Percentiles rank a stretch among this genome's conserved stretches.
Conservation (phyloP, 2,888 invertebrate genomes). For the Myopa tessellatipennis region DNA sequence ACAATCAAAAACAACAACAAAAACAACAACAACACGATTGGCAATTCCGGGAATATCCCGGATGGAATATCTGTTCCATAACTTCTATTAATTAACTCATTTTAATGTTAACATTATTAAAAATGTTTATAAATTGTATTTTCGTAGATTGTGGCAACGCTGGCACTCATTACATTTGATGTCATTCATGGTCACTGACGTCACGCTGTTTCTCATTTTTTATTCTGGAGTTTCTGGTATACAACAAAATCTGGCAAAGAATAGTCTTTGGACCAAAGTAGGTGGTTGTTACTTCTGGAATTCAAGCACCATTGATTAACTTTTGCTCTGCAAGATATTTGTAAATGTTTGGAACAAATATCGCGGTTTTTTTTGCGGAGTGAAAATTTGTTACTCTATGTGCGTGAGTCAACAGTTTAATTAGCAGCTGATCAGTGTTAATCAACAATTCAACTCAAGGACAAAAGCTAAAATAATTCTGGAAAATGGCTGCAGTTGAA, state of each 20-base stretch:
- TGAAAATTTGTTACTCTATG: neutral
- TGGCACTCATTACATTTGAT: neutral
- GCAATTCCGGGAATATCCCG: too few species aligned
- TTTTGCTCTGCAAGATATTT: neutral
- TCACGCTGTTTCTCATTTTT: too few species aligned
- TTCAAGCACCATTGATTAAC: conserved; percentile 21
- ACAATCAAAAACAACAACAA: too few species aligned
- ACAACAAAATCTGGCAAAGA: conserved; percentile 11
- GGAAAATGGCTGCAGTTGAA: conserved; percentile 54
- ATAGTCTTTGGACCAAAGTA: neutral
- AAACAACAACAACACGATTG: too few species aligned
- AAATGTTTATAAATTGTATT: too few species aligned
- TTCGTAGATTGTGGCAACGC: neutral
- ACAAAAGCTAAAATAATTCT: conserved; percentile 3
- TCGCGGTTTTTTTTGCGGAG: neutral
- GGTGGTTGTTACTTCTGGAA: conserved; percentile 17
- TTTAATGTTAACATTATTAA: too few species aligned
- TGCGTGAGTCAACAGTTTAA: conserved; percentile 29
- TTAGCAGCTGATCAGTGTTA: conserved; percentile 5
- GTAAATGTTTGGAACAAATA: conserved; percentile 1
- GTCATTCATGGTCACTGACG: too few species aligned
- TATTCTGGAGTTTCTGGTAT: conserved; percentile 9
- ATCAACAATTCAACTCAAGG: neutral
- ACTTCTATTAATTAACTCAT: too few species aligned
- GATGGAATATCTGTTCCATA: too few species aligned